phyloP scores from a whole-genome alignment of 2,113 vertebrate species.

The Xiphophorus hellerii region DNA sequence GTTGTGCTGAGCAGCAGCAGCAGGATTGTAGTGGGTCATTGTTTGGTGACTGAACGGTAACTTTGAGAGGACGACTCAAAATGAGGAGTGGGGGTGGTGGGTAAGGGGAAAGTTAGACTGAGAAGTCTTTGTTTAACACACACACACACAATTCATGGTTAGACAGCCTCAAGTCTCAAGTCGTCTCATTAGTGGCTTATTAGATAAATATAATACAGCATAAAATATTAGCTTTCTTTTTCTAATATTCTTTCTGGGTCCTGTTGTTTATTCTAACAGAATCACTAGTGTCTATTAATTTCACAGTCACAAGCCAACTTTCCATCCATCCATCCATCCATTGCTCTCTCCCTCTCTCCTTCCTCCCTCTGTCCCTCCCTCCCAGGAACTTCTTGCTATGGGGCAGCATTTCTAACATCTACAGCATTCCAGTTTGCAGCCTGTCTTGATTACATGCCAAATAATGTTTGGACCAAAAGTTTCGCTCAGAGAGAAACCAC shows the following conservation, averaged over 20 bases:
- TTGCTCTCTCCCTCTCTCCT: fast-evolving
- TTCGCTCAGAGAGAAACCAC: background rate
- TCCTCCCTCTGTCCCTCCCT: fast-evolving
- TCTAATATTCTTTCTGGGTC: background rate
- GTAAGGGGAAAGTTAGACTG: constrained; percentile 21
- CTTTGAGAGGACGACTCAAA: constrained; percentile 50
- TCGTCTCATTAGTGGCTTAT: background rate
- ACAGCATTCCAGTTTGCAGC: background rate
- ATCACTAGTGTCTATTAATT: too few relatives aligned
- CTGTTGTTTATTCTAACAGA: background rate
- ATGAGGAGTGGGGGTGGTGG: background rate
- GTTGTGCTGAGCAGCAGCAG: constrained; percentile 13
- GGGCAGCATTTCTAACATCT: background rate
- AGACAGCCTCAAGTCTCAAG: background rate
- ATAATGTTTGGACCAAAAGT: background rate
- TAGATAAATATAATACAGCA: background rate
- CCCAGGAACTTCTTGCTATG: background rate
- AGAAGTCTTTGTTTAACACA: constrained; percentile 57
- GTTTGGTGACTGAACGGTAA: constrained; percentile 16
- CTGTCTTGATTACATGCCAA: background rate
- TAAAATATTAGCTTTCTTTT: background rate
- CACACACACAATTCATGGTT: background rate
- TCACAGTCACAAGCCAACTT: too few relatives aligned
- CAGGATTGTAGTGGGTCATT: constrained; percentile 23
- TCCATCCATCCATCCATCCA: too few relatives aligned